Percentiles rank a stretch among this genome's conserved stretches.
Evolutionary conservation across 2,797 vertebrate species (phyloP).

Genomic region (Coilia nasus): DNA sequence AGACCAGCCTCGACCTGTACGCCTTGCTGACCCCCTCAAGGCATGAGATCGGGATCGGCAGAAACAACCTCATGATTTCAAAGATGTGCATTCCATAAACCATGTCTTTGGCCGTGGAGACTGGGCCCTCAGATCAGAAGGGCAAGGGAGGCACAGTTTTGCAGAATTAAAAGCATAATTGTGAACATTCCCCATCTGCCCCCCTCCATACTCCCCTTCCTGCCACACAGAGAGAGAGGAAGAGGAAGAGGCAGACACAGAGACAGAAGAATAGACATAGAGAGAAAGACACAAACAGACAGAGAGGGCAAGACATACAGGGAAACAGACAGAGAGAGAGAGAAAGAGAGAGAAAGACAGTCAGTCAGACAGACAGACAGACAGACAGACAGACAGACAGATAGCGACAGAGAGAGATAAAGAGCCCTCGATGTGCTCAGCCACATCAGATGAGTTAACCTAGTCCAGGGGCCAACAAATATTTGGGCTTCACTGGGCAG

Average conservation of each 20-base stretch:
- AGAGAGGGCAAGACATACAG: too few relatives aligned
- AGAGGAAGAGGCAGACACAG: neutral
- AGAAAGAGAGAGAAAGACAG: too few relatives aligned
- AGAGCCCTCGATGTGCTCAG: neutral
- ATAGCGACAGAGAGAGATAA: too few relatives aligned
- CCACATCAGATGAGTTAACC: conserved; percentile 14
- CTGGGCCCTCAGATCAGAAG: conserved; percentile 32
- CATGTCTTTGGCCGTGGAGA: conserved; percentile 30
- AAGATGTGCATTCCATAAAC: conserved; percentile 46
- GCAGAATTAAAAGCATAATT: conserved; percentile 27
- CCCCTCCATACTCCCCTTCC: neutral
- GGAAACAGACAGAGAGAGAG: too few relatives aligned
- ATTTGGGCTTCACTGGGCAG: neutral
- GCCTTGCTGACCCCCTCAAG: conserved; percentile 39
- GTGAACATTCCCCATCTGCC: conserved; percentile 30
- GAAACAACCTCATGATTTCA: conserved; percentile 38
- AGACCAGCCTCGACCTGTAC: conserved; percentile 25
- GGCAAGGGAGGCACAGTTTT: conserved; percentile 31
- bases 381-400: too few relatives aligned
- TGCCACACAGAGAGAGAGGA: neutral
- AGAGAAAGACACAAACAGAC: too few relatives aligned
- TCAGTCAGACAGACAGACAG: too few relatives aligned
- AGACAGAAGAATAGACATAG: conserved; percentile 10
- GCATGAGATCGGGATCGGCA: conserved; percentile 53
- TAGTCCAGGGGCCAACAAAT: neutral